These are phyloP conservation scores for Dendrolimus punctatus DNA, from an alignment of 1,140 invertebrate species.

Conservation along the genomic window DNA sequence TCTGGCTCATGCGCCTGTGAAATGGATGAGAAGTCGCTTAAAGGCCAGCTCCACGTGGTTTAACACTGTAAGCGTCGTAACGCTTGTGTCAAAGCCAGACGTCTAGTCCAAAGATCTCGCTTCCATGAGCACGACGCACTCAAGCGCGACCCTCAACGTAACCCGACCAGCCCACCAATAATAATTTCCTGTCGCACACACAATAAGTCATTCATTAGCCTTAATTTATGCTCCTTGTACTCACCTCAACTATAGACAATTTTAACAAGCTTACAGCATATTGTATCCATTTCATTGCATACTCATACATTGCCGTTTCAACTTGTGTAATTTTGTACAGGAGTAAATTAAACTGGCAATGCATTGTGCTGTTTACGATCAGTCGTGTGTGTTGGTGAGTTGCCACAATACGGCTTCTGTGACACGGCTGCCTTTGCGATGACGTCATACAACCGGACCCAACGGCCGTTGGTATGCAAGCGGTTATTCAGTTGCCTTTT, in stretches of 20 bases:
- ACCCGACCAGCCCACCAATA: slow-evolving; percentile 45
- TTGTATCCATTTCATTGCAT: slow-evolving; percentile 13
- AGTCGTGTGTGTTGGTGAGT: slow-evolving; percentile 23
- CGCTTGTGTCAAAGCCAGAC: too few species aligned
- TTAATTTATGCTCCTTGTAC: slow-evolving; percentile 65
- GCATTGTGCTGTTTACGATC: slow-evolving; percentile 28
- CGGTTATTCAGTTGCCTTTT: slow-evolving; percentile 13
- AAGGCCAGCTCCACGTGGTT: too few species aligned
- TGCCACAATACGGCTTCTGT: slow-evolving; percentile 47
- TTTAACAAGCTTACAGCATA: slow-evolving; percentile 16
- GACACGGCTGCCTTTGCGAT: slow-evolving; percentile 48
- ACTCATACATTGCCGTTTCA: slow-evolving; percentile 25
- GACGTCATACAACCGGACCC: slow-evolving; percentile 51
- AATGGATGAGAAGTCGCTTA: too few species aligned
- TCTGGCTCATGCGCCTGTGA: too few species aligned
- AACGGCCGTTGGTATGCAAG: slow-evolving; percentile 22
- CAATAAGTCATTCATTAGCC: slow-evolving; percentile 69
- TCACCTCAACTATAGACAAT: slow-evolving; percentile 42
- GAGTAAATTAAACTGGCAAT: slow-evolving; percentile 32
- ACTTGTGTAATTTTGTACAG: slow-evolving; percentile 19
- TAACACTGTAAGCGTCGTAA: too few species aligned
- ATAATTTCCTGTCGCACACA: slow-evolving; percentile 62
- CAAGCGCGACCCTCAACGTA: slow-evolving; percentile 22
- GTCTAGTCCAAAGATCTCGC: background rate
- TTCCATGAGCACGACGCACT: slow-evolving; percentile 4